Base-by-base conservation (phyloP, 1,140 invertebrate species). In the Stegodyphus dumicola region DNA sequence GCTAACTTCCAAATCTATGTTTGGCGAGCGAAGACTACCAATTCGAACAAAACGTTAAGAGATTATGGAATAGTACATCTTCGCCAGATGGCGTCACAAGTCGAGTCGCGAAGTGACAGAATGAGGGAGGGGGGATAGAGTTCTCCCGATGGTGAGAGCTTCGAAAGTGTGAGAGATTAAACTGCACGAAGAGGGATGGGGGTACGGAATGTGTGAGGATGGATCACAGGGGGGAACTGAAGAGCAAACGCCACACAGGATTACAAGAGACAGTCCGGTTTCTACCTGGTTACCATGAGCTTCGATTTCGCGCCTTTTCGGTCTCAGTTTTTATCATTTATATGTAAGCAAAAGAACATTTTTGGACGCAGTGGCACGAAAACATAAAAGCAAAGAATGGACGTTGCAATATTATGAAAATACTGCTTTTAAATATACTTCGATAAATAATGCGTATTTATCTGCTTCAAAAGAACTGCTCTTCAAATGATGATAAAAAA, bases 221-320 rank as follows among this genome's bases (percentile, higher is more conserved):
- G 33, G 77, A 79, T 79, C 77, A 71, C 66, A 83, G 76, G 6
- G 51, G 80, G 48, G 81, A 60, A 73, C 49, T 71, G 70, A 66
- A 84, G 81, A 84, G 81, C 81, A 84, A 76, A 84, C 79, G 69
- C 49, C 67, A 54, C 79, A 70, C 54, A 33, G 81, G 81, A 84
- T 84, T 84, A 84, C 81, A 84, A 84, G 81, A 76, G 81, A 10
- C 81, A 84, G 60, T 53, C 53, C 15, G 70, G 17, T 54, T 18
- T 15, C 51, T 2, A 13, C 69, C 13, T 33, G 79, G 81, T 51
- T 84, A n/a, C 74, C 64, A 76, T 6, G 10, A 71, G 54, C 71
- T 65, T 0, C n/a, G 7, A 6, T 75, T 76, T 56, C 5, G 73
- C 79, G 53, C 79, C 56, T 33, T 33, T 33, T 33, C 33, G 33